Evolutionary conservation across 1,140 invertebrate genomes (phyloP), one percentile per base, ranked within the genome.

Genomic region (Ephestia elutella): DNA sequence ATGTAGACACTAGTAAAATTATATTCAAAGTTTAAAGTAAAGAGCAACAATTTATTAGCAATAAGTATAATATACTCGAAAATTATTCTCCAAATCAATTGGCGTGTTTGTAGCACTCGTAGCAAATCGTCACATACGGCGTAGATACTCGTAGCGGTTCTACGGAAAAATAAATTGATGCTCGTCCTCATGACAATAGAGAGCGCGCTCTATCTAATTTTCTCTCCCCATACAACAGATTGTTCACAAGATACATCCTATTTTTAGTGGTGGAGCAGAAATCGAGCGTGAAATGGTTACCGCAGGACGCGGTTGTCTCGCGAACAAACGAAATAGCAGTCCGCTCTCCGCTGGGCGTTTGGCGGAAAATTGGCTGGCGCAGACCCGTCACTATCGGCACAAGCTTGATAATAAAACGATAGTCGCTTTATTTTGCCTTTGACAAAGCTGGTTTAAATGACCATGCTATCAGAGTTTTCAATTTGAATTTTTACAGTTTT

Each of bases 211-310:
- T 59, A 56, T 56, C 51, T 58, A 54, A 56, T 53, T 54, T 58
- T 58, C 56, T 49, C 51, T 51, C 57, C 57, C 57, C 20, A 63
- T 59, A 59, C 55, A 59, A 56, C 30, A 60, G 58, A 64, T 60
- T 60, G 57, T 64, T 56, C 63, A 64, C 59, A 71, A 70, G 66
- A 74, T 71, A 75, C 69, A 66, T 73, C 57, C 70, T 66, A 75
- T 69, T 82, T 80, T 77, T 78, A 80, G 75, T 77, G 70, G 72
- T 70, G 65, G 70, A 63, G 51, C 66, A 75, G 78, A 83, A 84
- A 86, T 86, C 73, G 81, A 84, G 74, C 81, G 83, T 86, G 78
- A 85, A 86, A 86, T 86, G 71, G 83, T 80, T 83, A 82, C 80
- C 77, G 82, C 80, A 78, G 71, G 72, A 69, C 74, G 73, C 64